Conservation (phyloP, 2,797 vertebrate genomes). For the Smutsia temminckii region DNA sequence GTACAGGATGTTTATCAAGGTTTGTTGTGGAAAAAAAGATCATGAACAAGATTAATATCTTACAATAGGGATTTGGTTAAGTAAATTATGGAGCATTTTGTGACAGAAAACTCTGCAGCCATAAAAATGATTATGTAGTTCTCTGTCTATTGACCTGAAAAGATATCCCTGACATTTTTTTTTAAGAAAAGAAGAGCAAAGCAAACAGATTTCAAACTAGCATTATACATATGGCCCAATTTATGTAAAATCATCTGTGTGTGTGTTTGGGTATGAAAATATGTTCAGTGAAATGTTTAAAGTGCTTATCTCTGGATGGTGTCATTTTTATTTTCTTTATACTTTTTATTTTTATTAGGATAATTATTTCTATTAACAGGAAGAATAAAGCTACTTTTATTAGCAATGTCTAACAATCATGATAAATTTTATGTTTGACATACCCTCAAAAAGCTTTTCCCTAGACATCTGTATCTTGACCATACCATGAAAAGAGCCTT, state of each 20-base stretch:
- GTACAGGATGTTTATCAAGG: neutral
- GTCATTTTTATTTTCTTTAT: conserved; percentile 34
- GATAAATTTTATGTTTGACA: conserved; percentile 29
- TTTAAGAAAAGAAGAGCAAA: neutral
- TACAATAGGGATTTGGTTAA: neutral
- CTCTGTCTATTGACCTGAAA: neutral
- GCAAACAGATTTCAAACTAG: conserved; percentile 23
- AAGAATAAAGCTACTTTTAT: conserved; percentile 35
- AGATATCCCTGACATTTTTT: neutral
- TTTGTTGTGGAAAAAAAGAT: neutral
- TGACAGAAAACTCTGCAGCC: neutral
- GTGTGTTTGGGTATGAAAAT: neutral
- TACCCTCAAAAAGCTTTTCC: neutral
- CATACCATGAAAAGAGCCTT: neutral
- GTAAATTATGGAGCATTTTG: neutral
- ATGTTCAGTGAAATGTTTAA: conserved; percentile 2
- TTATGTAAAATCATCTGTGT: conserved; percentile 5
- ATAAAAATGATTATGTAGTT: conserved; percentile 17
- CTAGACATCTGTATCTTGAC: neutral
- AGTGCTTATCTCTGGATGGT: neutral
- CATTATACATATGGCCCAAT: neutral
- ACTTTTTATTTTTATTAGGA: conserved; percentile 38
- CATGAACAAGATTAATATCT: neutral
- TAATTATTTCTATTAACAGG: neutral
- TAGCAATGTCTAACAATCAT: neutral